These are phyloP conservation scores for Onthophagus taurus DNA, from an alignment of 1,140 invertebrate species.

Conservation along the genomic window DNA sequence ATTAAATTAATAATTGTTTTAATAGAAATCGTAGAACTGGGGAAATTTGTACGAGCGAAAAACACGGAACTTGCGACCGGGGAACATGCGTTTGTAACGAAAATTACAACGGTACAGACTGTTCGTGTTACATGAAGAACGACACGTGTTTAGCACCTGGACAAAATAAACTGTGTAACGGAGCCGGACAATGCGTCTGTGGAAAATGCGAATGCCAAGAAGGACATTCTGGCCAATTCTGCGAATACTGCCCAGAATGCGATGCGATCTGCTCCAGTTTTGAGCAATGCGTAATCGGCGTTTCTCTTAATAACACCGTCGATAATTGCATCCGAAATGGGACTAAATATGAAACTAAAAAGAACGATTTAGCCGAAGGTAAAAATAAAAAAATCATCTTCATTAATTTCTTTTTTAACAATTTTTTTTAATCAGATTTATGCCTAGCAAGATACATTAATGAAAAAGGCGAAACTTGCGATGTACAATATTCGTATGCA, in stretches of 20 bases:
- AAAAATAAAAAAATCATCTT: too few species aligned
- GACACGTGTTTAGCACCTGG: conserved; percentile 19
- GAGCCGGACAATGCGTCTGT: conserved; percentile 24
- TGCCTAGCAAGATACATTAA: conserved; percentile 5
- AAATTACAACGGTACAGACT: conserved; percentile 21
- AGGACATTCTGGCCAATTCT: conserved; percentile 23
- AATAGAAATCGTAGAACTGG: conserved; percentile 6
- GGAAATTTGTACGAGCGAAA: conserved; percentile 21
- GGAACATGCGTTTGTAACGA: conserved; percentile 23
- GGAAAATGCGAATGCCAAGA: conserved; percentile 22
- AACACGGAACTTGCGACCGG: conserved; percentile 23
- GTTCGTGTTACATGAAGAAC: conserved; percentile 20
- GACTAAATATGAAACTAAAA: background rate
- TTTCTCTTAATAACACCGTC: background rate
- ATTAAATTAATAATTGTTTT: too few species aligned
- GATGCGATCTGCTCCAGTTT: conserved; percentile 18
- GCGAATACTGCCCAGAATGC: conserved; percentile 22
- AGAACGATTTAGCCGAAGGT: background rate
- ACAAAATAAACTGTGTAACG: conserved; percentile 20
- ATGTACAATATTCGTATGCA: conserved; percentile 6
- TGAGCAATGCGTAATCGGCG: conserved; percentile 10
- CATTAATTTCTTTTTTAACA: too few species aligned
- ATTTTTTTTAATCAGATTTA: background rate
- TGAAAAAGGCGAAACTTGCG: background rate
- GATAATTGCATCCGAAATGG: conserved; percentile 1